These are phyloP conservation scores for Gymnoscopelus microlampas DNA, from an alignment of 2,797 vertebrate species.

Conservation along the genomic window DNA sequence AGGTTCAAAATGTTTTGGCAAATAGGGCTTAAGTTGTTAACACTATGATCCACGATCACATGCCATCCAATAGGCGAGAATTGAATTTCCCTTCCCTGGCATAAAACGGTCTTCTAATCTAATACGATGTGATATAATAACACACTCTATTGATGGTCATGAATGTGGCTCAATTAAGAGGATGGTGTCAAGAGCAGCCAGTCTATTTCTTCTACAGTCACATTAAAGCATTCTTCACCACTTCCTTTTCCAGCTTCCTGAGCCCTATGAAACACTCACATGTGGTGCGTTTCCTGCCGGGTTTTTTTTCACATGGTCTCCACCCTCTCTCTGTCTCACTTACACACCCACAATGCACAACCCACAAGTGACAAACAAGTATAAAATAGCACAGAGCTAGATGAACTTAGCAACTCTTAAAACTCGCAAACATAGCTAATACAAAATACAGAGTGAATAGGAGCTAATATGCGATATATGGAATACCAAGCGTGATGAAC, in stretches of 20 bases:
- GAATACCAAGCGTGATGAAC: constrained; percentile 12
- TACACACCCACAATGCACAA: background rate
- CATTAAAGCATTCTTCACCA: constrained; percentile 67
- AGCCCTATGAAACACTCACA: constrained; percentile 65
- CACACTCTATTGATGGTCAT: constrained; percentile 8
- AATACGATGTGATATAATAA: background rate
- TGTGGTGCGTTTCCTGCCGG: constrained; percentile 71
- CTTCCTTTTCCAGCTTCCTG: constrained; percentile 81
- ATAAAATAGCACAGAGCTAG: background rate
- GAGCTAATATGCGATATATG: background rate
- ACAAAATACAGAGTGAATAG: constrained; percentile 13
- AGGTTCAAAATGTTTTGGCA: too few species aligned
- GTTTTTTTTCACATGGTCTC: constrained; percentile 38
- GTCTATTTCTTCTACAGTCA: constrained; percentile 50
- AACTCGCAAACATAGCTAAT: background rate
- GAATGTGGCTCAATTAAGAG: constrained; percentile 40
- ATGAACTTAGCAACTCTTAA: background rate
- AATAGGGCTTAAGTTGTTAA: too few species aligned
- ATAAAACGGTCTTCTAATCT: background rate
- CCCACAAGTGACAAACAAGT: background rate
- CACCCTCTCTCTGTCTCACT: constrained; percentile 16
- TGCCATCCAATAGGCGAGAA: too few species aligned
- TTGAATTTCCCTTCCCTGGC: too few species aligned
- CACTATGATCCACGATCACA: too few species aligned
- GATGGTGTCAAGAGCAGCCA: constrained; percentile 46